phyloP scores from a whole-genome alignment of 1,140 invertebrate genomes.

The Aradophagus sp. region DNA sequence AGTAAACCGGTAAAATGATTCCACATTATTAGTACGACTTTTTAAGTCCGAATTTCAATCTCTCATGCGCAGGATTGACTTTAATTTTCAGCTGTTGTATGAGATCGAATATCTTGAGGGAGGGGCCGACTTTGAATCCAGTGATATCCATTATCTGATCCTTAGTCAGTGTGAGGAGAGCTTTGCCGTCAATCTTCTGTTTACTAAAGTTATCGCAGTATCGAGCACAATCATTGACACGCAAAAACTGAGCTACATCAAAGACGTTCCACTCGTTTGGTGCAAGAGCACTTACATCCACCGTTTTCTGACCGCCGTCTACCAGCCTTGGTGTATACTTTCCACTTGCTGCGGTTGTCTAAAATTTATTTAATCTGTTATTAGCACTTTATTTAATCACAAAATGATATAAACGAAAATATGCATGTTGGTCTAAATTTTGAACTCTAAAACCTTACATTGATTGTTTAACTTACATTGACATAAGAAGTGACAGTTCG shows the following conservation, averaged over 20 bases:
- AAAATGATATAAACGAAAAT: too few relatives aligned
- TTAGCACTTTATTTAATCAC: too few relatives aligned
- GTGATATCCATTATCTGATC: constrained; percentile 92
- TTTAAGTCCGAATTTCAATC: constrained; percentile 75
- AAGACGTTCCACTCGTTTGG: constrained; percentile 86
- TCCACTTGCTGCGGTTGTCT: constrained; percentile 71
- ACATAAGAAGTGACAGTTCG: constrained; percentile 78
- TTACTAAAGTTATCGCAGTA: constrained; percentile 91
- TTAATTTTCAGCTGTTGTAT: constrained; percentile 90
- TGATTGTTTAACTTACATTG: constrained; percentile 72
- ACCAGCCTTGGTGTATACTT: constrained; percentile 83
- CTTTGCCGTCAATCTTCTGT: constrained; percentile 86
- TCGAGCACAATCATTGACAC: constrained; percentile 90
- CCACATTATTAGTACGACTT: constrained; percentile 72
- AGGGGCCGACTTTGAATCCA: constrained; percentile 95
- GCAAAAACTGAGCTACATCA: constrained; percentile 91
- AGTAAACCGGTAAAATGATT: too few relatives aligned
- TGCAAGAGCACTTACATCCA: constrained; percentile 77
- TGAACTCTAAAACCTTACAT: too few relatives aligned
- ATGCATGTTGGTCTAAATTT: too few relatives aligned
- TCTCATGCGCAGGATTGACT: constrained; percentile 84
- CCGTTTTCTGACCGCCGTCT: constrained; percentile 74
- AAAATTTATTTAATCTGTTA: constrained; percentile 12
- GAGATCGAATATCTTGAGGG: constrained; percentile 93
- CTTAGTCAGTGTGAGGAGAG: constrained; percentile 86